These are phyloP conservation scores for Thamnophis elegans DNA, from an alignment of 2,797 vertebrate genomes.

Conservation along the genomic window DNA sequence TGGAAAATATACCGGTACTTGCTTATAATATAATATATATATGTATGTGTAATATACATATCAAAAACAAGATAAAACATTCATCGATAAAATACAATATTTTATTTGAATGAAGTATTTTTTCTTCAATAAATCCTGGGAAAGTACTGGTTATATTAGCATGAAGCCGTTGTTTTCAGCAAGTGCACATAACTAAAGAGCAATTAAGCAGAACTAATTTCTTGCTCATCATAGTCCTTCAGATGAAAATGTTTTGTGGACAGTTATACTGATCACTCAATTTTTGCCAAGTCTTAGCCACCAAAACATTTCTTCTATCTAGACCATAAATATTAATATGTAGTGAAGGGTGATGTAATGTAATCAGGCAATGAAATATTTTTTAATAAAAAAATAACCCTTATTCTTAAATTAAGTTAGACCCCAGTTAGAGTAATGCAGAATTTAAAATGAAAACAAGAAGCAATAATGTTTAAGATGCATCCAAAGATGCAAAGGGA, in stretches of 20 bases:
- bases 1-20: slow-evolving; percentile 60
- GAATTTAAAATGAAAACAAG: not conserved
- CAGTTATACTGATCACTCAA: not conserved
- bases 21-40: not conserved
- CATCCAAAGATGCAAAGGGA: not conserved
- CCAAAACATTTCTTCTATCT: not conserved
- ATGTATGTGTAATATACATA: not conserved
- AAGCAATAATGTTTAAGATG: not conserved
- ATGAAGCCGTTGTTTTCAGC: not conserved
- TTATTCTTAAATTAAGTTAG: not conserved
- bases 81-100: not conserved
- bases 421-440: not conserved
- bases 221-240: slow-evolving; percentile 12
- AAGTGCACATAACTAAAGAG: not conserved
- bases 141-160: not conserved
- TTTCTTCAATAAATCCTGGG: slow-evolving; percentile 8
- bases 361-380: not conserved
- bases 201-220: slow-evolving; percentile 38
- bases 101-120: not conserved
- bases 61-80: not conserved
- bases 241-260: not conserved
- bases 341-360: not conserved
- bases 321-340: not conserved
- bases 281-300: slow-evolving; percentile 27
- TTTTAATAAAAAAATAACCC: not conserved